A percentile compares a stretch with the other conserved stretches of the same genome.
Evolutionary conservation across 2,888 invertebrate genomes (phyloP).

Genomic region (Teleogryllus oceanicus): DNA sequence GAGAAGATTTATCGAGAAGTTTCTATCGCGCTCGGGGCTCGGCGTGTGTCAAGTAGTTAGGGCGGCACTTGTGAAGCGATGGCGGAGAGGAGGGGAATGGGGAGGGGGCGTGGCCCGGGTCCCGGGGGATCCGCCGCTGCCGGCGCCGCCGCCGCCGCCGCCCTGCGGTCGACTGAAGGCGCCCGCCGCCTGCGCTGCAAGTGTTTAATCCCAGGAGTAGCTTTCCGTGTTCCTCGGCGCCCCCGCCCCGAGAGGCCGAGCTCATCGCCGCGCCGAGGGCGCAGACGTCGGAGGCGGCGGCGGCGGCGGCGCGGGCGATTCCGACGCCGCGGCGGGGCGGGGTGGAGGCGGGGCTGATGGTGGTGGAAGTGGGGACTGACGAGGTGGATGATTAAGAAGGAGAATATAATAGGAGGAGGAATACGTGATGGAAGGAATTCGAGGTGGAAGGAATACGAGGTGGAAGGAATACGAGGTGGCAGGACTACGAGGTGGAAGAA

Average conservation of each 20-base stretch:
- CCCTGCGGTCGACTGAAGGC: neutral
- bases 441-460: too few species aligned
- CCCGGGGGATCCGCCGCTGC: neutral
- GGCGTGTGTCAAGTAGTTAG: conserved; percentile 18
- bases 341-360: too few species aligned
- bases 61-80: conserved; percentile 6
- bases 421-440: too few species aligned
- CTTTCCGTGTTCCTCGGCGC: conserved; percentile 18
- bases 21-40: conserved; percentile 10
- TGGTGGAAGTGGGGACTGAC: too few species aligned
- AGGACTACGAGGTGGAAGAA: too few species aligned
- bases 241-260: neutral
- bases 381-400: too few species aligned
- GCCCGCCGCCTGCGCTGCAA: neutral
- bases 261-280: conserved; percentile 9
- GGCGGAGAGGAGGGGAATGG: neutral
- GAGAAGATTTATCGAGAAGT: conserved; percentile 10
- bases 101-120: neutral
- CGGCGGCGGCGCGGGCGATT: neutral
- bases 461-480: too few species aligned
- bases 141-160: neutral
- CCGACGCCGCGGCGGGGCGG: neutral
- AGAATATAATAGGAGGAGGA: too few species aligned
- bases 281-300: neutral
- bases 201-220: conserved; percentile 18